Evolutionary conservation across 53 echinoderm and acorn worm genomes (phyloP).

Genomic region (Echinarachnius parma): DNA sequence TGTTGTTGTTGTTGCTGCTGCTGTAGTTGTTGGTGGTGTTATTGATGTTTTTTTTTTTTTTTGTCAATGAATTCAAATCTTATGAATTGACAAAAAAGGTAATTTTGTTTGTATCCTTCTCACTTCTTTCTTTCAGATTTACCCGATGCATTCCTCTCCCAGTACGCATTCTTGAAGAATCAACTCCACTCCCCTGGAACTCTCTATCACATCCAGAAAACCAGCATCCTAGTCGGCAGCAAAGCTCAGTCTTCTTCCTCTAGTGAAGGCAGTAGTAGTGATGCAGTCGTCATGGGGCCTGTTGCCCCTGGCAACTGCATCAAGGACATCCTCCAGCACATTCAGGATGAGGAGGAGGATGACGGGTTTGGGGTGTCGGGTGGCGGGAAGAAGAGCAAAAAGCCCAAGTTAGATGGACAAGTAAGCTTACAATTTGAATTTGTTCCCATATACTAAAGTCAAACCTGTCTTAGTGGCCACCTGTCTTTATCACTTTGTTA

Average conservation of each 20-base stretch:
- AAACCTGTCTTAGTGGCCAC: too few species aligned
- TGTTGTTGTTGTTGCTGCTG: too few species aligned
- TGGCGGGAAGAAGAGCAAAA: constrained; percentile 47
- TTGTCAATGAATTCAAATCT: too few species aligned
- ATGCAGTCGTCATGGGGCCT: constrained; percentile 36
- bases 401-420: constrained; percentile 44
- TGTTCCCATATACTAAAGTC: not conserved
- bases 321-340: constrained; percentile 44
- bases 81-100: too few species aligned
- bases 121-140: constrained; percentile 9
- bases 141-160: constrained; percentile 31
- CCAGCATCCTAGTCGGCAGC: constrained; percentile 50
- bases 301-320: constrained; percentile 45
- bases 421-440: constrained; percentile 11
- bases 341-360: constrained; percentile 63
- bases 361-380: constrained; percentile 50
- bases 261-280: not conserved
- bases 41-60: constrained; percentile 7
- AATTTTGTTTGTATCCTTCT: not conserved
- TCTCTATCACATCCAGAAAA: constrained; percentile 65
- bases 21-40: not conserved
- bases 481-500: too few species aligned
- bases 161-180: constrained; percentile 47
- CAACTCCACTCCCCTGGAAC: constrained; percentile 56
- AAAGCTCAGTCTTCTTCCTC: constrained; percentile 2